Evolutionary conservation across 2,113 vertebrate species (phyloP).

Genomic region (Numida meleagris): DNA sequence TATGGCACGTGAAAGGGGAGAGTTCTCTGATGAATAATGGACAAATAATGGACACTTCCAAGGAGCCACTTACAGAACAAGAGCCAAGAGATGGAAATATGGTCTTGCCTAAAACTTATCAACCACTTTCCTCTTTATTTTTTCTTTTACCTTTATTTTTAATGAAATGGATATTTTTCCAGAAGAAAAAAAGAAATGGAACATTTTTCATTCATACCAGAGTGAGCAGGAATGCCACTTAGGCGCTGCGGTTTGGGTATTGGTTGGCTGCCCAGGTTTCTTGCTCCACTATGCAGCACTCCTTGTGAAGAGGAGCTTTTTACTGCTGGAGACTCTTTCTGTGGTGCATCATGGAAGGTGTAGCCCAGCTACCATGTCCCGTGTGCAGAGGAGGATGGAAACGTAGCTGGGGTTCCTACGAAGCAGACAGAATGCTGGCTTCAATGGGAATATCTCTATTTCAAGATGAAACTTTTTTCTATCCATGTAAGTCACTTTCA

Average conservation of each 20-base stretch:
- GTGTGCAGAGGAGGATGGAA: neutral
- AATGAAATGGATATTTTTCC: neutral
- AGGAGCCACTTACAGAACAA: neutral
- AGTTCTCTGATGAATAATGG: neutral
- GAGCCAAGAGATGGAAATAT: neutral
- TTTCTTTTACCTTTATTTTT: neutral
- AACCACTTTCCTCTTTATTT: neutral
- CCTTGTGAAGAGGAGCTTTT: neutral
- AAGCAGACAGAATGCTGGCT: neutral
- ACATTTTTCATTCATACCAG: neutral
- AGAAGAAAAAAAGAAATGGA: neutral
- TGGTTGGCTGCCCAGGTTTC: neutral
- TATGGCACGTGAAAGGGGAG: rapidly evolving
- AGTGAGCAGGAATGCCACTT: neutral
- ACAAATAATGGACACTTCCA: neutral
- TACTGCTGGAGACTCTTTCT: neutral
- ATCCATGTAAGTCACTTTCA: neutral
- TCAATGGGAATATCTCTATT: neutral
- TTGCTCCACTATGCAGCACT: neutral
- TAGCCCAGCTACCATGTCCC: neutral
- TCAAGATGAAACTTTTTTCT: neutral
- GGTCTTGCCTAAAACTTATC: neutral
- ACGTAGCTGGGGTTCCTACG: neutral
- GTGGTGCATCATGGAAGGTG: neutral
- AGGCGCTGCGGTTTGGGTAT: neutral